Conservation (phyloP, 1,140 invertebrate genomes). For the Dinothrombium tinctorium region DNA sequence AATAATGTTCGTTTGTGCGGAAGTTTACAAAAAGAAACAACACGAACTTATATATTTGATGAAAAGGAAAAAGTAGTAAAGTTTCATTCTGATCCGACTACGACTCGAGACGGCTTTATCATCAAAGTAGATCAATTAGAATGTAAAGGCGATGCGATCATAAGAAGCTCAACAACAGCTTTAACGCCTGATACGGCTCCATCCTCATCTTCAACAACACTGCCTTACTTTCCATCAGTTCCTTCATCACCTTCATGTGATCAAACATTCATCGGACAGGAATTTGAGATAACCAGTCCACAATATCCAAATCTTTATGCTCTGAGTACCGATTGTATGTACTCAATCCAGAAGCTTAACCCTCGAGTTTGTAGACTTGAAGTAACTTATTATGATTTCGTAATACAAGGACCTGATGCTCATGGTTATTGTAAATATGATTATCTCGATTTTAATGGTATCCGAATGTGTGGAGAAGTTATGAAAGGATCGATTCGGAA, state of each 20-base stretch:
- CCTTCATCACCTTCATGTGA: constrained; percentile 7
- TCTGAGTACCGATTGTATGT: constrained; percentile 11
- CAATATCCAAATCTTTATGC: constrained; percentile 15
- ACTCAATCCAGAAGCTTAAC: constrained; percentile 3
- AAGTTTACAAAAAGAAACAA: constrained; percentile 9
- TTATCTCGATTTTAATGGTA: constrained; percentile 14
- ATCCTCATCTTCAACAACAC: background rate
- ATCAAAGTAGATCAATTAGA: constrained; percentile 17
- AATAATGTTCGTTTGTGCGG: constrained; percentile 15
- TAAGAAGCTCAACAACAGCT: background rate
- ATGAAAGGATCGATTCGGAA: background rate
- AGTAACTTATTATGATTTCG: constrained; percentile 13
- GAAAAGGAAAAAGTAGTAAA: constrained; percentile 14
- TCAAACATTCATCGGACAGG: constrained; percentile 11
- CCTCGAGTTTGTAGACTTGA: constrained; percentile 14
- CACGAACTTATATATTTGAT: constrained; percentile 15
- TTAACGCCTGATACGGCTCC: background rate
- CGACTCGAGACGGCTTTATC: constrained; percentile 12
- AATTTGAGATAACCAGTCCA: constrained; percentile 14
- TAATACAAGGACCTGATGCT: constrained; percentile 9
- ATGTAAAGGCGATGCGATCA: constrained; percentile 12
- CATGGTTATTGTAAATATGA: constrained; percentile 12
- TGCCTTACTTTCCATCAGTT: background rate
- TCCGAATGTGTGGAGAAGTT: constrained; percentile 12
- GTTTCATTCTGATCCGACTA: constrained; percentile 15